Conservation (phyloP, 1,140 invertebrate genomes). For the Steinernema feltiae region DNA sequence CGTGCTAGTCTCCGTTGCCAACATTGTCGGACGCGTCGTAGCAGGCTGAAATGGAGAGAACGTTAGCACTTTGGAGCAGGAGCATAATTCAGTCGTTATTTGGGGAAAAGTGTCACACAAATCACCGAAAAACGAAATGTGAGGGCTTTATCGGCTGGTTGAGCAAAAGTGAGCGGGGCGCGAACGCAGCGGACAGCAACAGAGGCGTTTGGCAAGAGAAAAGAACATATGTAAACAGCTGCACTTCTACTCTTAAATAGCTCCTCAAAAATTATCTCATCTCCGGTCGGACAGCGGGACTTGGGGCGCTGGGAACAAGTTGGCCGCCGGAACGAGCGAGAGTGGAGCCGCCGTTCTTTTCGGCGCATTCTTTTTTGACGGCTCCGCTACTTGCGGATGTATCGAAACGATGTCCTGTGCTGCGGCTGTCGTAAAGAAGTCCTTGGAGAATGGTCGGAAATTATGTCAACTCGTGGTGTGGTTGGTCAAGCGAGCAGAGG, state of each 20-base stretch:
- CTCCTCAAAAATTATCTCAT: neutral
- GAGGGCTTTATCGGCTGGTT: neutral
- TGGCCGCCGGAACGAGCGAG: too few relatives aligned
- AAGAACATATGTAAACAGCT: constrained; percentile 15
- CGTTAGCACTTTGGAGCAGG: constrained; percentile 9
- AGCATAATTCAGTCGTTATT: constrained; percentile 17
- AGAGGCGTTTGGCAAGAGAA: too few relatives aligned
- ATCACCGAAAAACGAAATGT: constrained; percentile 11
- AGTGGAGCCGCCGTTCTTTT: neutral
- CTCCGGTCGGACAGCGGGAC: neutral
- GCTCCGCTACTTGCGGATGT: neutral
- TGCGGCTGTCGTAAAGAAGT: neutral
- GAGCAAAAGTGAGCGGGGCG: too few relatives aligned
- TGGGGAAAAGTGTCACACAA: constrained; percentile 7
- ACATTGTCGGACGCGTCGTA: neutral
- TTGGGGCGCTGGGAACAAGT: neutral
- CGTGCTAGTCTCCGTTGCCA: neutral
- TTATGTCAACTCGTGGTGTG: constrained; percentile 11
- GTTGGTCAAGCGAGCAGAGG: neutral
- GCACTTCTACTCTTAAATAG: constrained; percentile 6
- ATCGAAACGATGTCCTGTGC: neutral
- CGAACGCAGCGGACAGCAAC: too few relatives aligned
- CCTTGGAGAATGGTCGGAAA: neutral
- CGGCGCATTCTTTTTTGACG: neutral
- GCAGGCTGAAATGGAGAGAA: neutral